phyloP scores from a whole-genome alignment of 2,113 vertebrate genomes.

The Myanophis thanlyinensis region DNA sequence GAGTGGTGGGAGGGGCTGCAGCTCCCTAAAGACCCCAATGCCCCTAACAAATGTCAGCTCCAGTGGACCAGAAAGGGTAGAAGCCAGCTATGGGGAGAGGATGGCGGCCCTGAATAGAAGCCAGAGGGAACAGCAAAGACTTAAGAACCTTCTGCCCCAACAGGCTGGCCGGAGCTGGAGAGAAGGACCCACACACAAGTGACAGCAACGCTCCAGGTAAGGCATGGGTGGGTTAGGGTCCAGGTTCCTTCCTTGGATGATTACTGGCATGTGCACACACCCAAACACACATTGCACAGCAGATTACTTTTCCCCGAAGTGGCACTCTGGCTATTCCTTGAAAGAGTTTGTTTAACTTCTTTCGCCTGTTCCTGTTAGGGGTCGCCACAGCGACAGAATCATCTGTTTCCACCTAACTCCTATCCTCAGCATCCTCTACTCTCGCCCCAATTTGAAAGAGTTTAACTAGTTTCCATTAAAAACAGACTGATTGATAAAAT shows the following conservation, averaged over 20 bases:
- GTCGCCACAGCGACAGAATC: too few relatives aligned
- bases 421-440: too few relatives aligned
- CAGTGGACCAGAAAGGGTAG: neutral
- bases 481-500: neutral
- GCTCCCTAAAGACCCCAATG: neutral
- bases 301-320: neutral
- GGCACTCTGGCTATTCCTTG: neutral
- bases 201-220: neutral
- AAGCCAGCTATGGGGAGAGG: neutral
- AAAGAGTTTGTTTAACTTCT: neutral
- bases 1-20: neutral
- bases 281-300: neutral
- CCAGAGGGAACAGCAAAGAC: too few relatives aligned
- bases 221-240: neutral
- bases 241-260: neutral
- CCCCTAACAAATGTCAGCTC: neutral
- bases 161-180: constrained; percentile 10
- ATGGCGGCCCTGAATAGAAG: neutral
- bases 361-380: too few relatives aligned
- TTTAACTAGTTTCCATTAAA: neutral
- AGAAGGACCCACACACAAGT: neutral
- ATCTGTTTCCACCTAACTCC: too few relatives aligned
- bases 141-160: neutral
- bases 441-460: too few relatives aligned
- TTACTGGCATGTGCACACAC: neutral